Evolutionary conservation across 1,140 invertebrate species (phyloP), one percentile per base, ranked within the genome.

Genomic region (Caenorhabditis briggsae): DNA sequence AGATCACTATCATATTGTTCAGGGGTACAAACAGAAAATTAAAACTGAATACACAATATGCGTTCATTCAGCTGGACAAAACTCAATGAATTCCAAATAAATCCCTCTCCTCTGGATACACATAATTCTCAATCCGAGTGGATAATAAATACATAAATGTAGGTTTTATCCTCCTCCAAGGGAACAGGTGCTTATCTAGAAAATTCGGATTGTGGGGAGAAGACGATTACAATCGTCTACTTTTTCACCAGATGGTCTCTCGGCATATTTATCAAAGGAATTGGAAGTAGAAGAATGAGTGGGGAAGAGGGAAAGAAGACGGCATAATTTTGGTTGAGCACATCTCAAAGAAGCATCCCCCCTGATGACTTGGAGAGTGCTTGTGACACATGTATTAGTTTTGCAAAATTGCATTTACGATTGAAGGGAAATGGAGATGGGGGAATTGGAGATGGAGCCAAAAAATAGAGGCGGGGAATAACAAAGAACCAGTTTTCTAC

Each of bases 161-260:
- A 58, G 56, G 56, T 58, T 58, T 46, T 18, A 70, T 70, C 9
- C 33, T n/a, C 33, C 3, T 1, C 33, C 33, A 3, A 33, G 33
- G n/a, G 70, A 78, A 78, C 70, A 78, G 70, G 70, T 78, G 70
- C 23, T 78, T 78, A 78, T 78, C 70, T 78, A 50, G 70, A 50
- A 46, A 16, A 70, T 18, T 46, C 65, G 41, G 41, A 18, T 16
- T 16, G 12, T 2, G 50, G 2, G 33, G 33, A 8, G 65, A 14
- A 33, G 12, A 78, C 70, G 46, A 78, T 78, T 78, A 78, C 23
- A 78, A n/a, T n/a, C n/a, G 12, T 9, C 65, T 18, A 9, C 14
- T n/a, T 43, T 16, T 33, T 12, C 8, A 23, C 70, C 70, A 78
- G 70, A 50, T 78, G 70, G 70, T 78, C 70, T 33, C 33, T 48